Conservation (phyloP, 2,888 invertebrate species). For the Euplexia lucipara region DNA sequence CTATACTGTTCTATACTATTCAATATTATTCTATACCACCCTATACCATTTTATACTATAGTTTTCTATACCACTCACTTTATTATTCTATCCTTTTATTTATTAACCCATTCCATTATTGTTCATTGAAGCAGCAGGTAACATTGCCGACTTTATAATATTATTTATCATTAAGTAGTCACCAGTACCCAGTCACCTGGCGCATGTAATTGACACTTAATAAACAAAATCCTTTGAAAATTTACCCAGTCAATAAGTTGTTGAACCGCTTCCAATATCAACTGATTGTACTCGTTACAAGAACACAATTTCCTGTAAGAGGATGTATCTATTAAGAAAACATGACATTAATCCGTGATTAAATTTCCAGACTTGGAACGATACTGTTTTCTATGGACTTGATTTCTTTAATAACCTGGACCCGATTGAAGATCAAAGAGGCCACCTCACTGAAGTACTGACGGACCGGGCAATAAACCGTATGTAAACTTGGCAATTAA, state of each 20-base stretch:
- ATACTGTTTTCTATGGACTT: constrained; percentile 69
- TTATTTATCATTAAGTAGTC: too few species aligned
- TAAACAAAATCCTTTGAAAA: not conserved
- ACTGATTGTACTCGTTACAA: not conserved
- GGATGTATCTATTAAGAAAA: constrained; percentile 5
- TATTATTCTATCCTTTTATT: too few species aligned
- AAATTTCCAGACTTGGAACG: constrained; percentile 70
- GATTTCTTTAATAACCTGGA: constrained; percentile 72
- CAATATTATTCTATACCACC: too few species aligned
- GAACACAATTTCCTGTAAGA: constrained; percentile 9
- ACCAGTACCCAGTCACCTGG: not conserved
- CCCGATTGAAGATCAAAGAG: constrained; percentile 69
- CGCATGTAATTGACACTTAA: not conserved
- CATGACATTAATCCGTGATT: not conserved
- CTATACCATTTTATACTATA: too few species aligned
- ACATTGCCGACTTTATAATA: not conserved
- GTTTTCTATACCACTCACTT: not conserved
- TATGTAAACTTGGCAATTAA: constrained; percentile 60
- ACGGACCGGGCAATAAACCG: constrained; percentile 71
- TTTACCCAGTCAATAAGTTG: not conserved
- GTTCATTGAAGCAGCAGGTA: not conserved
- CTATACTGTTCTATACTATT: too few species aligned
- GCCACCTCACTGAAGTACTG: constrained; percentile 73
- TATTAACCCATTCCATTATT: too few species aligned
- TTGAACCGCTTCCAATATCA: not conserved